A percentile compares a stretch with the other conserved stretches of the same genome.
Conservation (phyloP, 2,888 invertebrate genomes). For the Mythimna ferrago region DNA sequence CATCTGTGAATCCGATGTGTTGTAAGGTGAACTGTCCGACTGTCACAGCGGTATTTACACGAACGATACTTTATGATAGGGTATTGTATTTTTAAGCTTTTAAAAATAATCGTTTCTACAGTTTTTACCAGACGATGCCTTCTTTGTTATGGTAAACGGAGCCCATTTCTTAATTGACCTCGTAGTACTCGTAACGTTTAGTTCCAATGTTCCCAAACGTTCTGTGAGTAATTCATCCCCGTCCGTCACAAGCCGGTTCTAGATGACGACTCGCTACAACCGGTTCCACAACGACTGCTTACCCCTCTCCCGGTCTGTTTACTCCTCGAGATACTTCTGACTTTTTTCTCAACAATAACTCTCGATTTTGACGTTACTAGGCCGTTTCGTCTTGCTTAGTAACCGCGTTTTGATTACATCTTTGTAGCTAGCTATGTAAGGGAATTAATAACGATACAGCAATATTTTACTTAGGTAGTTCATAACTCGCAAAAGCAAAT, state of each 20-base stretch:
- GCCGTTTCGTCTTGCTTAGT: constrained; percentile 65
- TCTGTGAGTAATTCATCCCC: constrained; percentile 85
- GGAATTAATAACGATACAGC: constrained; percentile 1
- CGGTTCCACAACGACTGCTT: constrained; percentile 89
- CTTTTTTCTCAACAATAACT: constrained; percentile 77
- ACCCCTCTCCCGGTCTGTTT: constrained; percentile 80
- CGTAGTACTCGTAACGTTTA: constrained; percentile 58
- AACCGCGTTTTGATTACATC: constrained; percentile 33
- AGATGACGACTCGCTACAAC: constrained; percentile 76
- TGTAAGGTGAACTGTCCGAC: constrained; percentile 39
- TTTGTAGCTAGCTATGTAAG: background rate
- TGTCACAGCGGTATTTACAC: constrained; percentile 47
- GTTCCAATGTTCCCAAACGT: constrained; percentile 75
- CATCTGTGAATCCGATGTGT: constrained; percentile 76
- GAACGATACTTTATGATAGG: constrained; percentile 35
- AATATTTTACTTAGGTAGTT: constrained; percentile 27
- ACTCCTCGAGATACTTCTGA: constrained; percentile 77
- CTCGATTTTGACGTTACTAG: constrained; percentile 81
- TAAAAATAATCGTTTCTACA: constrained; percentile 10
- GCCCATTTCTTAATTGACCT: constrained; percentile 37
- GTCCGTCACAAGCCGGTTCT: constrained; percentile 85
- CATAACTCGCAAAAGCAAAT: constrained; percentile 17
- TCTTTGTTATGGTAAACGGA: constrained; percentile 25
- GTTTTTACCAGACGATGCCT: constrained; percentile 9
- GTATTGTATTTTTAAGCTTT: constrained; percentile 36